phyloP scores from a whole-genome alignment of 2,797 vertebrate genomes.

The Lophotriccus pileatus region DNA sequence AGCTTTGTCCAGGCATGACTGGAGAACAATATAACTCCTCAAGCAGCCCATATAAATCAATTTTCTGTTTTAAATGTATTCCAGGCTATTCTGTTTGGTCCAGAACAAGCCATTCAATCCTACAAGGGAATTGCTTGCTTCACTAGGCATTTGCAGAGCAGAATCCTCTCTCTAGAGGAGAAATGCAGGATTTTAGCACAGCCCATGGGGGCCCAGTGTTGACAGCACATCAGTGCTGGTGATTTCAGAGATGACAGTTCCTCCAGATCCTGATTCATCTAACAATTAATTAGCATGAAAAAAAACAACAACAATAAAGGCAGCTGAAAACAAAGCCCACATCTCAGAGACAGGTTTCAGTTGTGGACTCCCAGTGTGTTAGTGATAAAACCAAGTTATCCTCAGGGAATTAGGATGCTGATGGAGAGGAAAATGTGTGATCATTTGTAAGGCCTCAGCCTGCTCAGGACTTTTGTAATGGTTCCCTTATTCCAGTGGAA shows the following conservation, averaged over 20 bases:
- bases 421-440: slow-evolving; percentile 47
- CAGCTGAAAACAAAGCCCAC: not conserved
- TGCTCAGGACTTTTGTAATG: not conserved
- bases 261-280: not conserved
- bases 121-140: not conserved
- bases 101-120: not conserved
- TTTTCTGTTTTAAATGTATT: slow-evolving; percentile 9
- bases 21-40: not conserved
- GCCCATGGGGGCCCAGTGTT: not conserved
- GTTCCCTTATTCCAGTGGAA: not conserved
- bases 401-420: slow-evolving; percentile 51
- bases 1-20: not conserved
- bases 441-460: slow-evolving; percentile 14
- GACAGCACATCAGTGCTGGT: not conserved
- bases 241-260: not conserved
- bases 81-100: not conserved
- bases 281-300: not conserved
- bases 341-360: not conserved
- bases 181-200: not conserved
- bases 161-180: not conserved
- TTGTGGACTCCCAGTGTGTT: not conserved
- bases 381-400: not conserved
- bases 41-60: not conserved
- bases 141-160: not conserved
- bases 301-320: not conserved